Percentiles rank a stretch among this genome's conserved stretches.
Conservation (phyloP, 2,113 vertebrate genomes). For the Mola mola region DNA sequence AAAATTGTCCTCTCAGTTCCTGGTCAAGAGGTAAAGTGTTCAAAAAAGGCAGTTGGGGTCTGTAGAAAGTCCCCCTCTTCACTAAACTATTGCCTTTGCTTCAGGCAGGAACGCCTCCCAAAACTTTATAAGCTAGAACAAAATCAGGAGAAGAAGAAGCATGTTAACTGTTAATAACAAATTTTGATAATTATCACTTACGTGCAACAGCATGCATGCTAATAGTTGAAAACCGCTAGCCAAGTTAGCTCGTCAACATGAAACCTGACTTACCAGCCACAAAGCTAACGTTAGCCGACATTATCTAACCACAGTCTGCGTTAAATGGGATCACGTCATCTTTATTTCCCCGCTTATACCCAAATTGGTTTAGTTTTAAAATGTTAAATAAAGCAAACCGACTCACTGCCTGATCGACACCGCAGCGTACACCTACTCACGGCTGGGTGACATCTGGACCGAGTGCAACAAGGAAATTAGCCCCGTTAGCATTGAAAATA, state of each 20-base stretch:
- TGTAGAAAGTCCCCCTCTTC: slow-evolving; percentile 63
- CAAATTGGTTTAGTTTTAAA: background rate
- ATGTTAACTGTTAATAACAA: no score
- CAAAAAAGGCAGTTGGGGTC: slow-evolving; percentile 82
- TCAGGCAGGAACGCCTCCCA: slow-evolving; percentile 98
- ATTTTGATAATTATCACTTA: background rate
- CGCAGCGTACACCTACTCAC: slow-evolving; percentile 33
- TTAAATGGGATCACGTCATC: background rate
- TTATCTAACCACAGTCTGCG: slow-evolving; percentile 15
- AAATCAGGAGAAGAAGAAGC: slow-evolving; percentile 2
- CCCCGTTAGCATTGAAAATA: slow-evolving; percentile 63
- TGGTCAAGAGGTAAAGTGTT: slow-evolving; percentile 85
- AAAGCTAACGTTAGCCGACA: slow-evolving; percentile 55
- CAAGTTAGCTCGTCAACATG: no score
- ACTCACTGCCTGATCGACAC: slow-evolving; percentile 6
- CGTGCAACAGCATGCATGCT: background rate
- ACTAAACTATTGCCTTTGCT: slow-evolving; percentile 95
- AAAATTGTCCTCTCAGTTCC: slow-evolving; percentile 70
- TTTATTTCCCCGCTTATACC: background rate
- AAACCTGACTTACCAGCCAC: slow-evolving; percentile 8
- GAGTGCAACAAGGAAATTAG: slow-evolving; percentile 77
- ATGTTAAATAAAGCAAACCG: background rate
- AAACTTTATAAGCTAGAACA: slow-evolving; percentile 91
- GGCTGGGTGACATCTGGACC: slow-evolving; percentile 64
- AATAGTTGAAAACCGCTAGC: no score